Evolutionary conservation across 2,888 invertebrate genomes (phyloP).

Genomic region (Hirtodrosophila confusa): DNA sequence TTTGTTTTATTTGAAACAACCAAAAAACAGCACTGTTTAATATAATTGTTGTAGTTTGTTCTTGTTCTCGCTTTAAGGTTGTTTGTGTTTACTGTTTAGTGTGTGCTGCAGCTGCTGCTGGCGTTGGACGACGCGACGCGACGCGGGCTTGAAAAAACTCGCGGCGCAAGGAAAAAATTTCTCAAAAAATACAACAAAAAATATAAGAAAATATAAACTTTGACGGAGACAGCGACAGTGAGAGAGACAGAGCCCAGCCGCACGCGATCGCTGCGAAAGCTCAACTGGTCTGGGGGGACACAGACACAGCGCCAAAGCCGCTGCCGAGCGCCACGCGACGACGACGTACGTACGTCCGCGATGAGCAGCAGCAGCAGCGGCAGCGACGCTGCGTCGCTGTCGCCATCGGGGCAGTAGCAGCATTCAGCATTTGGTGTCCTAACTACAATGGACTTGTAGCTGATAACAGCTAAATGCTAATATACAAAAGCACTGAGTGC

Average conservation of each 20-base stretch:
- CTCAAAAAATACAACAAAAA: constrained; percentile 1
- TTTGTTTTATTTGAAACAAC: constrained; percentile 24
- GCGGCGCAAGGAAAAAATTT: no score
- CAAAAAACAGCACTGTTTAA: constrained; percentile 43
- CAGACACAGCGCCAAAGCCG: constrained; percentile 42
- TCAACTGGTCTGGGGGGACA: constrained; percentile 72
- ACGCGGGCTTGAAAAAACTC: constrained; percentile 26
- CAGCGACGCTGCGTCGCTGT: constrained; percentile 22
- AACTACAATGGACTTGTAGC: constrained; percentile 44
- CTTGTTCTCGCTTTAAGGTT: constrained; percentile 29
- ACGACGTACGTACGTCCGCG: constrained; percentile 20
- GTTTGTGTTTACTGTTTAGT: constrained; percentile 20
- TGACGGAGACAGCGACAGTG: constrained; percentile 12
- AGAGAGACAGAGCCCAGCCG: constrained; percentile 68
- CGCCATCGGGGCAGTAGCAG: constrained; percentile 8
- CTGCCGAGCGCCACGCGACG: constrained; percentile 34
- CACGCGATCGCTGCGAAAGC: constrained; percentile 80
- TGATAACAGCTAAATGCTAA: constrained; percentile 41
- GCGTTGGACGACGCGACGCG: constrained; percentile 22
- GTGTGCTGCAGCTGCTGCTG: constrained; percentile 43
- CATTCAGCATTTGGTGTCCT: constrained; percentile 34
- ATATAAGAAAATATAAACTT: constrained; percentile 2
- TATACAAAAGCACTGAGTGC: neutral
- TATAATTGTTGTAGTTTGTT: constrained; percentile 48
- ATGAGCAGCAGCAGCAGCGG: constrained; percentile 44